Evolutionary conservation across 2,113 vertebrate species (phyloP).

Genomic region (Phyllostomus discolor): DNA sequence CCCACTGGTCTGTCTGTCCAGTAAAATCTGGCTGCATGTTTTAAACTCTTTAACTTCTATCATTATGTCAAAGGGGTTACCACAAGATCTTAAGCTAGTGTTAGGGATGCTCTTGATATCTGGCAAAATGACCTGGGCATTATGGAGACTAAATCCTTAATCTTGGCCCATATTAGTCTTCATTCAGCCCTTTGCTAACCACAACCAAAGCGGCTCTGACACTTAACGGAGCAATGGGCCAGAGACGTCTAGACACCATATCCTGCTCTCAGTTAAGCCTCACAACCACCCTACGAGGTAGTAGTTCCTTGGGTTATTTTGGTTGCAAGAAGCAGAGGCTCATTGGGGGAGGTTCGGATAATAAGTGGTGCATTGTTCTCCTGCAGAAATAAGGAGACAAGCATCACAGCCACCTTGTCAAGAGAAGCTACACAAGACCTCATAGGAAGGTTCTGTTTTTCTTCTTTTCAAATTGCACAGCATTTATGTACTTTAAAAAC

Average conservation of each 20-base stretch:
- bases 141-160: not conserved
- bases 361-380: not conserved
- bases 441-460: not conserved
- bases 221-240: not conserved
- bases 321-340: not conserved
- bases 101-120: not conserved
- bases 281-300: not conserved
- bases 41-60: not conserved
- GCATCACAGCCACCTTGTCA: not conserved
- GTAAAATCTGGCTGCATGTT: not conserved
- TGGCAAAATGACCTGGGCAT: not conserved
- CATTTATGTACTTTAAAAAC: slow-evolving; percentile 5
- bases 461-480: not conserved
- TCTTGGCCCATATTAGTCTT: not conserved
- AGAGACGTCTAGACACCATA: not conserved
- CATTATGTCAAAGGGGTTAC: not conserved
- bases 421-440: not conserved
- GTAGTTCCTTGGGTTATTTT: not conserved
- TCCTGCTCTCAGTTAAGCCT: not conserved
- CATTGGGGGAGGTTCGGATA: not conserved
- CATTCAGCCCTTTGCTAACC: not conserved
- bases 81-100: not conserved
- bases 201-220: not conserved
- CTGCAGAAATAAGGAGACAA: not conserved
- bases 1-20: not conserved